Evolutionary conservation across 2,113 vertebrate species (phyloP).

Genomic region (Sorex araneus): DNA sequence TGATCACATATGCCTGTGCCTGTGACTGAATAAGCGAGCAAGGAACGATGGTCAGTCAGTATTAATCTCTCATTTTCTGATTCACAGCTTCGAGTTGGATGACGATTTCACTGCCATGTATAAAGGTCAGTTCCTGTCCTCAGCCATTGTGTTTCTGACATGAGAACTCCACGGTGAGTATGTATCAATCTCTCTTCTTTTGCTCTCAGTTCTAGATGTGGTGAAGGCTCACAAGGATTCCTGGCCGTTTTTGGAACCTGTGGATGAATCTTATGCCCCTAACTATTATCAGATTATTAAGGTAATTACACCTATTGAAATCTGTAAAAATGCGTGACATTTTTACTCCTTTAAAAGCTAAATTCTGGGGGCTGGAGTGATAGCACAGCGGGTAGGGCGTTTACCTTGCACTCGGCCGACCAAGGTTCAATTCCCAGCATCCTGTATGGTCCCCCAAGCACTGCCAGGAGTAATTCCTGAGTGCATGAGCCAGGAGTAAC

Average conservation of each 20-base stretch:
- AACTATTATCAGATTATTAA: constrained; percentile 98
- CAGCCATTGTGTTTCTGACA: not conserved
- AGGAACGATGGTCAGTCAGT: not conserved
- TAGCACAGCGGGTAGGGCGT: too few relatives aligned
- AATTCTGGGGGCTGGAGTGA: too few relatives aligned
- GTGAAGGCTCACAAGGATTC: constrained; percentile 98
- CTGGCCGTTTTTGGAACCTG: constrained; percentile 98
- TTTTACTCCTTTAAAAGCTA: not conserved
- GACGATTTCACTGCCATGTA: constrained; percentile 98
- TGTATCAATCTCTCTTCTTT: constrained; percentile 14
- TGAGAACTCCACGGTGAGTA: rapidly evolving
- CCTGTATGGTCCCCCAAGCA: too few relatives aligned
- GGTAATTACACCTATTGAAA: constrained; percentile 87
- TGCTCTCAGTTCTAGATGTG: constrained; percentile 93
- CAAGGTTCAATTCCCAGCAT: too few relatives aligned
- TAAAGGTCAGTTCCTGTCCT: constrained; percentile 92
- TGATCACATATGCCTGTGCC: not conserved
- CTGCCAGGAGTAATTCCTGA: too few relatives aligned
- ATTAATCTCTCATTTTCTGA: constrained; percentile 48
- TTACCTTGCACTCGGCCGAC: too few relatives aligned
- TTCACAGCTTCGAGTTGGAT: constrained; percentile 95
- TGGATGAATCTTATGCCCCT: constrained; percentile 97
- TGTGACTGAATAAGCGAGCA: not conserved
- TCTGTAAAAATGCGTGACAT: too few relatives aligned
- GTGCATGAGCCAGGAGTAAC: too few relatives aligned